Evolutionary conservation across 2,113 vertebrate genomes (phyloP), one percentile per base, ranked within the genome.

Genomic region (Abramis brama): DNA sequence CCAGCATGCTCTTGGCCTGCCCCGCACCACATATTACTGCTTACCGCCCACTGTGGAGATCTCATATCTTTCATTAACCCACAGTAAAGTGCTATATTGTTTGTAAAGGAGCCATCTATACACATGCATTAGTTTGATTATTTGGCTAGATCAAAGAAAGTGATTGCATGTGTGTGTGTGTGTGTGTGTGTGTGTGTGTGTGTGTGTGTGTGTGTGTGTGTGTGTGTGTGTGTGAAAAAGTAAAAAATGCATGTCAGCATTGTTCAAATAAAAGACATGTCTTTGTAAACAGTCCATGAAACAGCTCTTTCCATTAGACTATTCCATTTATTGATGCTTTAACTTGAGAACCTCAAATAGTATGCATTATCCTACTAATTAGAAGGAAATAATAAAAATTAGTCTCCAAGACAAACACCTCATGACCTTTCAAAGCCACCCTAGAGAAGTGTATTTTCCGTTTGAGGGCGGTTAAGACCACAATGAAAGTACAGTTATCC

Each of bases 371-470:
- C 27, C 70, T 80, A 73, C 71, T 62, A 66, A 80, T 87, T 87
- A 86, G 45, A 85, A 68, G 68, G 30, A 88, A 79, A 86, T 83
- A 78, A 85, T 75, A 85, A 76, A 85, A 82, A 39, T 57, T 17
- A 6, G 30, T 11, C 71, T 80, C 33, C 83, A 89, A 79, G 66
- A 86, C 79, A 76, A 88, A 86, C 73, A 59, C 47, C 52, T 57
- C 52, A 8, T 83, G 85, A 88, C 85, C 82, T 88, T 85, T 85
- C 36, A 27, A 52, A 62, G 47, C 47, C 60, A 43, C 59, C 62
- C 66, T 21, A 50, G 80, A 55, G 60, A 33, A 79, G 3, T 82
- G 82, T 59, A 66, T 55, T 83, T 85, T 59, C n/a, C 79, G 55
- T 71, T 50, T 78, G 64, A 88, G 85, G 64, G 45, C 8, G 75